Conservation (phyloP, 1,140 invertebrate species). For the Agrilus planipennis region DNA sequence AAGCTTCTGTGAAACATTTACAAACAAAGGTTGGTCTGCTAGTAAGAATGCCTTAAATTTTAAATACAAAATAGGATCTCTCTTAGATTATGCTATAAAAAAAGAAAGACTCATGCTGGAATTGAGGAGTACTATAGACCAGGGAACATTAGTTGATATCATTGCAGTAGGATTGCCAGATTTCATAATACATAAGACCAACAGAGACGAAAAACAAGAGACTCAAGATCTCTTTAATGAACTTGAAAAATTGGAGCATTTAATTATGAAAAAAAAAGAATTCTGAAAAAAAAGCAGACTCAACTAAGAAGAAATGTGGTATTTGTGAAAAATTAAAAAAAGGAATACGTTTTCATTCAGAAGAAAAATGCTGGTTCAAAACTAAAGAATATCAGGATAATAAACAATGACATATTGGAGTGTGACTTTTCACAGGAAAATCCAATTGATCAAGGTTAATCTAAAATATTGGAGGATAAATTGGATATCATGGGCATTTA, state of each 20-base stretch:
- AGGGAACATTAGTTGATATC: constrained; percentile 21
- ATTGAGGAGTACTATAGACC: no score
- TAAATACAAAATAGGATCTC: no score
- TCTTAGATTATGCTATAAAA: constrained; percentile 29
- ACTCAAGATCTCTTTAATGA: constrained; percentile 18
- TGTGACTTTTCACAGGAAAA: constrained; percentile 10
- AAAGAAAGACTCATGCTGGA: constrained; percentile 26
- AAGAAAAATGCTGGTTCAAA: constrained; percentile 3
- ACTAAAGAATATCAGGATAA: constrained; percentile 12
- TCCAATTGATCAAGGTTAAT: constrained; percentile 19
- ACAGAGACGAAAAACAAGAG: constrained; percentile 18
- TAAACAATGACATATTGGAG: constrained; percentile 11
- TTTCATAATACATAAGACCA: constrained; percentile 19
- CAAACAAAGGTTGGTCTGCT: constrained; percentile 24
- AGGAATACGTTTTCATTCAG: constrained; percentile 1
- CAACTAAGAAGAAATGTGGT: constrained; percentile 14
- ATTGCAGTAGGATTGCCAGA: constrained; percentile 22
- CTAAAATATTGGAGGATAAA: constrained; percentile 17
- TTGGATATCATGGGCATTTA: constrained; percentile 16
- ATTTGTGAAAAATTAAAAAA: constrained; percentile 1
- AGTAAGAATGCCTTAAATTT: constrained; percentile 25
- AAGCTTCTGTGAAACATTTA: no score
- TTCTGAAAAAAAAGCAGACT: constrained; percentile 21
- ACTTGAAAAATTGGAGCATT: constrained; percentile 23
- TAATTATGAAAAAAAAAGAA: constrained; percentile 15